Evolutionary conservation across 2,888 invertebrate species (phyloP).

Genomic region (Sarcophaga caerulescens): DNA sequence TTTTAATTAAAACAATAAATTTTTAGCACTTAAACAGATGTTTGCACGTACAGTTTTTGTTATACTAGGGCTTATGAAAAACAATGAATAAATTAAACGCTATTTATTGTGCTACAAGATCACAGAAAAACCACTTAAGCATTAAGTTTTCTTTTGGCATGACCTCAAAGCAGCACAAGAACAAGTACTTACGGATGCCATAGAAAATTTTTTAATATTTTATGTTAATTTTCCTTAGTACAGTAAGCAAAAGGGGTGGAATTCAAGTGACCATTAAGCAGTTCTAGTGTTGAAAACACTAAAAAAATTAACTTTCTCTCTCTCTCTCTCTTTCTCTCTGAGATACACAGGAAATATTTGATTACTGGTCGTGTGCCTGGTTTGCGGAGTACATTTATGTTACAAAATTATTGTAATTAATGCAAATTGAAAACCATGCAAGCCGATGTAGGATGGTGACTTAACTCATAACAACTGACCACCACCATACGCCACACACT

Average conservation of each 20-base stretch:
- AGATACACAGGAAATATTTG: slow-evolving; percentile 16
- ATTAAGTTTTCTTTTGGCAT: slow-evolving; percentile 44
- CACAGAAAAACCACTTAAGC: slow-evolving; percentile 52
- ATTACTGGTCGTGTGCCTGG: slow-evolving; percentile 57
- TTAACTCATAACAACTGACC: neutral
- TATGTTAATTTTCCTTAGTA: slow-evolving; percentile 44
- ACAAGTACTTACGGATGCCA: neutral
- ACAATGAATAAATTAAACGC: slow-evolving; percentile 70
- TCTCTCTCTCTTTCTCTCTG: too few species aligned
- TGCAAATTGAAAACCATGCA: slow-evolving; percentile 50
- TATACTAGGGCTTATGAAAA: slow-evolving; percentile 22
- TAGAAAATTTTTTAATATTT: slow-evolving; percentile 32
- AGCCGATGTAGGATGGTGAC: slow-evolving; percentile 33
- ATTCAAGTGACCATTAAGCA: slow-evolving; percentile 52
- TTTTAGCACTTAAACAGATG: slow-evolving; percentile 24
- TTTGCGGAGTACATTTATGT: neutral
- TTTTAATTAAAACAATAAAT: slow-evolving; percentile 13
- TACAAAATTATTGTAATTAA: slow-evolving; percentile 63
- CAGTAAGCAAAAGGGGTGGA: slow-evolving; percentile 43
- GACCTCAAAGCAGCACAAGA: neutral
- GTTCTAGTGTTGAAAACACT: too few species aligned
- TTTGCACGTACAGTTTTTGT: neutral
- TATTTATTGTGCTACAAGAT: slow-evolving; percentile 37
- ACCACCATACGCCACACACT: too few species aligned
- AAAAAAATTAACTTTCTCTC: slow-evolving; percentile 42